Evolutionary conservation across 2,888 invertebrate species (phyloP), one percentile per base, ranked within the genome.

Genomic region (Anorthoa munda): DNA sequence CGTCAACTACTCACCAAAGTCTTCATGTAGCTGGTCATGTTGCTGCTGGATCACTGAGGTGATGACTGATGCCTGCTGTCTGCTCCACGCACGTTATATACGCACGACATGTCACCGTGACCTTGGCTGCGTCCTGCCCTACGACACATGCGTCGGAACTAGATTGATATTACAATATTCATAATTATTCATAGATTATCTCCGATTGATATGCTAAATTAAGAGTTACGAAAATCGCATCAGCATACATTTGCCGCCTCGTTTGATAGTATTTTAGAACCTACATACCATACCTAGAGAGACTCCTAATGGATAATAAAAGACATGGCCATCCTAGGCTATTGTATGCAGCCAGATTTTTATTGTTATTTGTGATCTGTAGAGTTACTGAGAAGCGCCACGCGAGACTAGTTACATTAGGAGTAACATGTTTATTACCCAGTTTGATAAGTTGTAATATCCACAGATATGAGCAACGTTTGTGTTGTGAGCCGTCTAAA

Each of bases 111-210:
- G 66, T 15, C 48, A 9, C 26, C 45, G 5, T 45, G 75, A 66
- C 79, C 75, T 66, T 45, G 53, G 23, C 50, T 15, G 4, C 21
- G 13, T 58, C 2, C 31, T 58, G 72, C 66, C 73, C 72, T 77
- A 48, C 21, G 66, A 66, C 4, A n/a, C 13, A 21, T 2, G 77
- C 18, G 64, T 26, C 2, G 26, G 53, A 71, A 67, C 46, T 66
- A 5, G 50, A 65, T 0, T 72, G 58, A 77, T 66, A 72, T 77
- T 77, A 46, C 48, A 77, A 77, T 77, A 77, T 77, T 71, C 55
- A 76, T 76, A 15, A 63, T 31, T 77, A 77, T 77, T 71, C 55
- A 76, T 76, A 15, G 58, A 31, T 51, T 26, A 59, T 48, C 53
- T 60, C 26, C 21, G 65, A 56, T 51, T 56, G 17, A 45, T 39